phyloP scores from a whole-genome alignment of 2,113 vertebrate genomes.

The Budorcas taxicolor region DNA sequence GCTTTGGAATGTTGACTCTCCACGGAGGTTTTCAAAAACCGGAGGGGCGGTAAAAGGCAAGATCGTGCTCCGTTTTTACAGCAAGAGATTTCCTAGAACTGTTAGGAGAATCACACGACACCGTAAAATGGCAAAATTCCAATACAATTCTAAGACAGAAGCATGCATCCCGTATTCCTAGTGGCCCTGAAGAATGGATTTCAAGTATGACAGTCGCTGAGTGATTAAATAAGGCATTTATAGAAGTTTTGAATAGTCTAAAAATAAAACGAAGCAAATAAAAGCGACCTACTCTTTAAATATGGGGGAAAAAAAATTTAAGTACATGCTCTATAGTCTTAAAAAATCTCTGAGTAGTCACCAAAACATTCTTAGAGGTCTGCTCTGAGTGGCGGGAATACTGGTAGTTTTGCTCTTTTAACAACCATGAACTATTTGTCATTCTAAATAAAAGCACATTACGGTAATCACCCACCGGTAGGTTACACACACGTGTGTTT shows the following conservation, averaged over 20 bases:
- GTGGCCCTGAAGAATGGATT: background rate
- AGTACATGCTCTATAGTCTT: background rate
- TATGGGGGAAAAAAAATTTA: accelerated
- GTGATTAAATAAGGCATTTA: background rate
- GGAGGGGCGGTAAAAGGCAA: background rate
- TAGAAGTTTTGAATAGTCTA: background rate
- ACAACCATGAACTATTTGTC: background rate
- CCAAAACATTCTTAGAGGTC: background rate
- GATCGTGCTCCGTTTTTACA: background rate
- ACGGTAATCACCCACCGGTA: background rate
- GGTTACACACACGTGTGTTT: background rate
- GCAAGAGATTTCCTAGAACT: background rate
- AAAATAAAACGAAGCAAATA: background rate
- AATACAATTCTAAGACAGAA: background rate
- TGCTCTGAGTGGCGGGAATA: background rate
- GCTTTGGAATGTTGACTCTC: background rate
- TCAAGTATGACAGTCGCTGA: background rate
- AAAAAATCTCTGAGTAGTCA: background rate
- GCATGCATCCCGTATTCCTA: background rate
- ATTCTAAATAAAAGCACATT: background rate
- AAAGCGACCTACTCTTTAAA: background rate
- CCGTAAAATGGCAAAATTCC: background rate
- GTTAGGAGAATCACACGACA: background rate
- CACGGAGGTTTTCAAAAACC: background rate
- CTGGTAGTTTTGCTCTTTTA: background rate